Percentiles rank a stretch among this genome's conserved stretches.
phyloP scores from a whole-genome alignment of 2,113 vertebrate species.

The Natator depressus region DNA sequence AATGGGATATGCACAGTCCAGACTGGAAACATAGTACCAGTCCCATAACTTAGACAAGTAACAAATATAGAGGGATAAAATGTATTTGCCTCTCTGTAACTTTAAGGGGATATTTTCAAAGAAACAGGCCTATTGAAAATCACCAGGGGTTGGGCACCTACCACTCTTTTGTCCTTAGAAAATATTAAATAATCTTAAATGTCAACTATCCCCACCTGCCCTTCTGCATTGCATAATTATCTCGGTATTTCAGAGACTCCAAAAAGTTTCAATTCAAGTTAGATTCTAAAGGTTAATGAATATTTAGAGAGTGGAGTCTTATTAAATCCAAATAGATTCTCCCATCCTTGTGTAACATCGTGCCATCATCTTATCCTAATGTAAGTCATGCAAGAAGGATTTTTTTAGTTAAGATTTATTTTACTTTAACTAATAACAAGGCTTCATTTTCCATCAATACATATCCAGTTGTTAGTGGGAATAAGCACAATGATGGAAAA shows the following conservation, averaged over 20 bases:
- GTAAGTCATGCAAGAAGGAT: not conserved
- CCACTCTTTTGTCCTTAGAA: not conserved
- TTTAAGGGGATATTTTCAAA: not conserved
- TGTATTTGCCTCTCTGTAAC: not conserved
- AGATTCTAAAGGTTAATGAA: not conserved
- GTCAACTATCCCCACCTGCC: not conserved
- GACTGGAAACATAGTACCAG: not conserved
- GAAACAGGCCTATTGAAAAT: not conserved
- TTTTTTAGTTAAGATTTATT: not conserved
- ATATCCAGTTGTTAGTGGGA: not conserved
- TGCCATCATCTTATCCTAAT: not conserved
- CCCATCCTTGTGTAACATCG: not conserved
- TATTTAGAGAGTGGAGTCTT: not conserved
- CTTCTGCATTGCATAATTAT: not conserved
- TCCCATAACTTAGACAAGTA: not conserved
- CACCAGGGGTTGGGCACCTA: not conserved
- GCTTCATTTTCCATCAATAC: not conserved
- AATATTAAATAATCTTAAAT: not conserved
- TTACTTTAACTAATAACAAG: not conserved
- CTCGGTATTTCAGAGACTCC: not conserved
- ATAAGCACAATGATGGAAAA: not conserved
- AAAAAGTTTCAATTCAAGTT: not conserved
- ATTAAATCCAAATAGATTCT: not conserved
- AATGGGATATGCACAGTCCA: not conserved
- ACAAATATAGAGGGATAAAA: not conserved